Percentiles rank a stretch among this genome's conserved stretches.
These are phyloP conservation scores for Drosophila kohkoa DNA, from an alignment of 1,140 invertebrate genomes.

Conservation along the genomic window DNA sequence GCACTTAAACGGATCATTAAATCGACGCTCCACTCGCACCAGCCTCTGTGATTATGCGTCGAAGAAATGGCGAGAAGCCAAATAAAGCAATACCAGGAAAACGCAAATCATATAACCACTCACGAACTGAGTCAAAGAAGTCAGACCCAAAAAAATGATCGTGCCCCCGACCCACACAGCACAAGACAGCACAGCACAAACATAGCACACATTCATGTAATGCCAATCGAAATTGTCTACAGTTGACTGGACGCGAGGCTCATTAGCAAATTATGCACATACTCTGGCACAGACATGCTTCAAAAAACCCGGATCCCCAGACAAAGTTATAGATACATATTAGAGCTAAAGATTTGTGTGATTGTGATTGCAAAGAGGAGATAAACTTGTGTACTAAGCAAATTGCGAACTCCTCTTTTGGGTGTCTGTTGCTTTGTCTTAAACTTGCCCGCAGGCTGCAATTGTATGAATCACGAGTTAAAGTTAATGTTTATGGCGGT, in stretches of 20 bases:
- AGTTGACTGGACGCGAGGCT: slow-evolving; percentile 66
- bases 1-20: slow-evolving; percentile 62
- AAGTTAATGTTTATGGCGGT: slow-evolving; percentile 42
- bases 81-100: slow-evolving; percentile 56
- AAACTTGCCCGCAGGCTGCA: slow-evolving; percentile 3
- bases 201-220: slow-evolving; percentile 27
- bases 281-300: slow-evolving; percentile 30
- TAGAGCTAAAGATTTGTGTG: slow-evolving; percentile 14
- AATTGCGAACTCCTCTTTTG: slow-evolving; percentile 44
- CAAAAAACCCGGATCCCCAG: slow-evolving; percentile 39
- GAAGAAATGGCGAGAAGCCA: slow-evolving; percentile 48
- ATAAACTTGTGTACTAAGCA: background rate
- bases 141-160: slow-evolving; percentile 52
- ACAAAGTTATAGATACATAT: slow-evolving; percentile 28
- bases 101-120: slow-evolving; percentile 74
- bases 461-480: slow-evolving; percentile 59
- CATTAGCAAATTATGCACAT: slow-evolving; percentile 71
- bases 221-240: slow-evolving; percentile 59
- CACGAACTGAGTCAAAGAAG: slow-evolving; percentile 60
- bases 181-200: no score
- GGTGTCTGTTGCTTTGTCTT: no score
- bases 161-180: slow-evolving; percentile 45
- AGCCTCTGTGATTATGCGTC: slow-evolving; percentile 43
- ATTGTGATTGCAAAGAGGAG: slow-evolving; percentile 10
- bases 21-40: background rate